A percentile compares a stretch with the other conserved stretches of the same genome.
Evolutionary conservation across 2,797 vertebrate genomes (phyloP).

Genomic region (Sebastes steindachneri): DNA sequence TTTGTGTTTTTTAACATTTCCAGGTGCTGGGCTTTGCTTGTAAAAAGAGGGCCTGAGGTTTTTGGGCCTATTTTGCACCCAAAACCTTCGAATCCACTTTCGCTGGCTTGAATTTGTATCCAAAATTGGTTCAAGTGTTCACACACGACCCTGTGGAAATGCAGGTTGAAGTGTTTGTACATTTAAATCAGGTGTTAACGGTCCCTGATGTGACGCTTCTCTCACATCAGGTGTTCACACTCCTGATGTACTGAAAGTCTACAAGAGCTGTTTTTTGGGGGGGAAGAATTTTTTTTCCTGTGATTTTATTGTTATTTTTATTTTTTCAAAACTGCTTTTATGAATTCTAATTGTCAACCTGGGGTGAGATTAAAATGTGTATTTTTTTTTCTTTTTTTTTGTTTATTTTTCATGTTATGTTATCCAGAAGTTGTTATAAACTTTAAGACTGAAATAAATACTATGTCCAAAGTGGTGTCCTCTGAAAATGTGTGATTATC

Average conservation of each 20-base stretch:
- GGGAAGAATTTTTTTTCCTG: conserved; percentile 33
- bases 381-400: conserved; percentile 45
- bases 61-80: conserved; percentile 13
- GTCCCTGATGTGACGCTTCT: neutral
- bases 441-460: conserved; percentile 88
- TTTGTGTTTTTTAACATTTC: conserved; percentile 57
- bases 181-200: conserved; percentile 33
- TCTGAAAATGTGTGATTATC: conserved; percentile 9
- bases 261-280: conserved; percentile 38
- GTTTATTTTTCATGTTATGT: conserved; percentile 78
- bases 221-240: neutral
- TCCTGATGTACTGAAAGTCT: conserved; percentile 60
- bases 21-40: conserved; percentile 65
- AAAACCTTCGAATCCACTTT: conserved; percentile 50
- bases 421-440: conserved; percentile 87
- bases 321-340: conserved; percentile 68
- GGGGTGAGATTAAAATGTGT: conserved; percentile 74
- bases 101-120: conserved; percentile 37
- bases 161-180: conserved; percentile 1
- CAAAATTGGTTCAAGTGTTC: conserved; percentile 32
- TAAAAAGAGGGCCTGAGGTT: conserved; percentile 31
- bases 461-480: conserved; percentile 66
- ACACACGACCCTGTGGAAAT: neutral
- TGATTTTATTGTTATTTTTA: conserved; percentile 69
- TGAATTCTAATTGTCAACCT: conserved; percentile 73